Percentiles rank a stretch among this genome's conserved stretches.
phyloP scores from a whole-genome alignment of 1,140 invertebrate genomes.

The Ceratitis capitata region DNA sequence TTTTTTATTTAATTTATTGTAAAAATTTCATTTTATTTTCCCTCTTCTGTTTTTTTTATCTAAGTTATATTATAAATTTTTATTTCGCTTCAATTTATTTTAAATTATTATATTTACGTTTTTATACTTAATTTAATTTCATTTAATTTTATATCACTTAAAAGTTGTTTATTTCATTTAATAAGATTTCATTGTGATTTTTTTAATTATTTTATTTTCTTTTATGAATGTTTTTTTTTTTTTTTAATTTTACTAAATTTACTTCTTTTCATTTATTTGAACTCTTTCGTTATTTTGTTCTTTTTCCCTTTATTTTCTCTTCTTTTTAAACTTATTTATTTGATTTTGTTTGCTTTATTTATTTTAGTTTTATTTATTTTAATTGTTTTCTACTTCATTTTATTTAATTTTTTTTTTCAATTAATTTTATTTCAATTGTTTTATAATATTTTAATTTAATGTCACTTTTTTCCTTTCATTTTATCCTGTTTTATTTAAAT shows the following conservation, averaged over 20 bases:
- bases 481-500: not conserved
- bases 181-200: not conserved
- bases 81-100: not conserved
- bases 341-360: not conserved
- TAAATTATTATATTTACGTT: not conserved
- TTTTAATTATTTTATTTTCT: not conserved
- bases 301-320: not conserved
- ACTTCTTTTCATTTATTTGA: not conserved
- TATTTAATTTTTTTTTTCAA: not conserved
- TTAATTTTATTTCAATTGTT: not conserved
- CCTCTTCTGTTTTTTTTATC: not conserved
- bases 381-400: not conserved
- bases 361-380: not conserved
- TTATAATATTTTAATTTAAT: not conserved
- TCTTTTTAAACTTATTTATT: too few relatives aligned
- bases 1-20: not conserved
- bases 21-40: not conserved
- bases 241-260: not conserved
- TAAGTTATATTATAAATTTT: not conserved
- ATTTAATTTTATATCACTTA: not conserved
- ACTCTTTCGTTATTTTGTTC: not conserved
- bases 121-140: not conserved
- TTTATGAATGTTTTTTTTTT: not conserved
- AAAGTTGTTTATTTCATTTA: not conserved
- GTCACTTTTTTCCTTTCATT: not conserved